Base-by-base conservation (phyloP, 2,888 invertebrate genomes). In the Desoria tigrina region DNA sequence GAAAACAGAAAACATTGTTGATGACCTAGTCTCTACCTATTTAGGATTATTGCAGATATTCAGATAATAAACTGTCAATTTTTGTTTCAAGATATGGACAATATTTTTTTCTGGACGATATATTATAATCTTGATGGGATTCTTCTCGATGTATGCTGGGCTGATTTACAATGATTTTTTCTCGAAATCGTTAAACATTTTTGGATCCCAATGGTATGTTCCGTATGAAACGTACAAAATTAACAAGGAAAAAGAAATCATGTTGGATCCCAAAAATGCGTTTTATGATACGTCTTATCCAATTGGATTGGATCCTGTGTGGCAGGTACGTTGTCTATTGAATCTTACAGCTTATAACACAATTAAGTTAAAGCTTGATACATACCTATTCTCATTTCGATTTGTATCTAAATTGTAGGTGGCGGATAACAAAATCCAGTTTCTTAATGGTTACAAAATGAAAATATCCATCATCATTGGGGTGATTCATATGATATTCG, bases 101-200 rank as follows among this genome's bases (percentile, higher is more conserved):
- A 98, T 95, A 75, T 96, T 98, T 84, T 97, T 98, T 81, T 93
- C 92, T 74, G 98, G 98, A 2, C 90, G 99, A 59, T 99, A 99
- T 83, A 94, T 99, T 67, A 92, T 99, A 55, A 86, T 97, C 51
- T 84, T 99, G 55, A 99, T 99, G 99, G 98, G 98, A 0, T 78
- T 90, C 18, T 99, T 99, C 83, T 97, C 97, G 0, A 92, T 98
- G 85, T 99, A 99, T 83, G 97, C 98, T 9, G 99, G 99, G 0
- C 79, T 98, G 9, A 92, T 99, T 72, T 99, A 99, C 84, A 99
- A 99, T 82, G 99, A 99, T 80, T 85, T 93, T 53, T 99, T 98
- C 84, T 94, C 97, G 27, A 98, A 96, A 81, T 93, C 95, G 3
- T 79, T 97, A 56, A 98, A 98, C 80, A 84, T 98, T 56, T 98